Percentiles rank a stretch among this genome's conserved stretches.
Conservation (phyloP, 2,888 invertebrate genomes). For the Apamea anceps region DNA sequence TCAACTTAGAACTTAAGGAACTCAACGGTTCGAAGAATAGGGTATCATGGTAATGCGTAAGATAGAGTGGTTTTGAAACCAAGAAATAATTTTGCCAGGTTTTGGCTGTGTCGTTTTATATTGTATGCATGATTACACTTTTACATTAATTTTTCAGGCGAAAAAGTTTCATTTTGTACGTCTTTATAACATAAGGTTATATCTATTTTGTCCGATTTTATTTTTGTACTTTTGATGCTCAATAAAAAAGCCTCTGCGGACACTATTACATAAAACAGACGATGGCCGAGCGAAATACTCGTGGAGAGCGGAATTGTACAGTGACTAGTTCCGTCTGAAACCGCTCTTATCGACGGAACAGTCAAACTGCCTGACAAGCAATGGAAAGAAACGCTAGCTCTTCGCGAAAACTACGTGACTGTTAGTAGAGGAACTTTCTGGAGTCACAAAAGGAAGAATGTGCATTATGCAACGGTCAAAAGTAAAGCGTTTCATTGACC, state of each 20-base stretch:
- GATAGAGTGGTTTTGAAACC: not conserved
- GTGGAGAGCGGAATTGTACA: not conserved
- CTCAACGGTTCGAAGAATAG: not conserved
- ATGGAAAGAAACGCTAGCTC: constrained; percentile 26
- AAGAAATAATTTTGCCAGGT: not conserved
- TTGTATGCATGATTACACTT: not conserved
- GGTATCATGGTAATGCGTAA: not conserved
- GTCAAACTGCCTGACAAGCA: constrained; percentile 20
- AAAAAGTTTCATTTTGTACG: not conserved
- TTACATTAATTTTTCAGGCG: not conserved
- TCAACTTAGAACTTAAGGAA: not conserved
- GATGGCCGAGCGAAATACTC: not conserved
- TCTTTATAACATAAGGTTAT: not conserved
- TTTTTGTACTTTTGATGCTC: not conserved
- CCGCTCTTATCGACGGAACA: constrained; percentile 17
- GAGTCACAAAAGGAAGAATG: not conserved
- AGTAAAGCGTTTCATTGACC: not conserved
- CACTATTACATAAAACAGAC: not conserved
- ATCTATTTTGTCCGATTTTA: not conserved
- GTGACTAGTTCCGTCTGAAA: constrained; percentile 7
- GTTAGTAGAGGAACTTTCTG: not conserved
- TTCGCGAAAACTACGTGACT: constrained; percentile 2
- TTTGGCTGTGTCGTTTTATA: too few species aligned
- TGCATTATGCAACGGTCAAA: not conserved
- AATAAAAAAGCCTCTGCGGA: not conserved